These are phyloP conservation scores for Achlya flavicornis DNA, from an alignment of 2,888 invertebrate species.

Conservation along the genomic window DNA sequence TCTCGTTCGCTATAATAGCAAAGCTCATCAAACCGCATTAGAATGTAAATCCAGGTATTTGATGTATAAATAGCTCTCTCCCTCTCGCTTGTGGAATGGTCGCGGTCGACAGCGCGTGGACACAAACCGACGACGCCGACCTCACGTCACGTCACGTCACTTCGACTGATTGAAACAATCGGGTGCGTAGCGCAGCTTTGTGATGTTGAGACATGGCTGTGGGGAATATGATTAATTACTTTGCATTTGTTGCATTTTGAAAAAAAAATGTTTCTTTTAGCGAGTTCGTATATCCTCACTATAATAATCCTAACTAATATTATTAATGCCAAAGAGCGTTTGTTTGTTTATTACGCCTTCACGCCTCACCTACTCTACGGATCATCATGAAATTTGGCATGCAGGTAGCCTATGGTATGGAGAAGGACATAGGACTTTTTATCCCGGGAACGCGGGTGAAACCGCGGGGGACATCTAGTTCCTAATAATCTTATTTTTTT, in stretches of 20 bases:
- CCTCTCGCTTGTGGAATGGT: constrained; percentile 21
- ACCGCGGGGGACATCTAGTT: too few species aligned
- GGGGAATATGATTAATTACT: background rate
- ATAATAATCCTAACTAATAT: too few species aligned
- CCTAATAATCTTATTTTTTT: too few species aligned
- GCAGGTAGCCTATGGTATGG: too few species aligned
- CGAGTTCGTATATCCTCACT: too few species aligned
- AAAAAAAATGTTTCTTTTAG: background rate
- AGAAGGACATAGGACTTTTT: too few species aligned
- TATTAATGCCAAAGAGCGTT: too few species aligned
- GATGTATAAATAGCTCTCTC: constrained; percentile 36
- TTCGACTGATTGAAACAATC: constrained; percentile 16
- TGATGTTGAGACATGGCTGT: background rate
- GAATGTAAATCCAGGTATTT: constrained; percentile 22
- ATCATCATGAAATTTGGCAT: too few species aligned
- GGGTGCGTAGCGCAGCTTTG: constrained; percentile 2
- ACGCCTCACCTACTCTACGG: too few species aligned
- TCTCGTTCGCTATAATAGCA: too few species aligned
- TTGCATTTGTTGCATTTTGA: background rate
- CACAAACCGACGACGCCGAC: constrained; percentile 22
- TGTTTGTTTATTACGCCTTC: too few species aligned
- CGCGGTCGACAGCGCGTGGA: constrained; percentile 40
- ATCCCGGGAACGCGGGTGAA: too few species aligned
- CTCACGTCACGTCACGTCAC: constrained; percentile 13
- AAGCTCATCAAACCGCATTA: constrained; percentile 21